Conservation (phyloP, 2,113 vertebrate genomes). For the Ciconia boyciana region DNA sequence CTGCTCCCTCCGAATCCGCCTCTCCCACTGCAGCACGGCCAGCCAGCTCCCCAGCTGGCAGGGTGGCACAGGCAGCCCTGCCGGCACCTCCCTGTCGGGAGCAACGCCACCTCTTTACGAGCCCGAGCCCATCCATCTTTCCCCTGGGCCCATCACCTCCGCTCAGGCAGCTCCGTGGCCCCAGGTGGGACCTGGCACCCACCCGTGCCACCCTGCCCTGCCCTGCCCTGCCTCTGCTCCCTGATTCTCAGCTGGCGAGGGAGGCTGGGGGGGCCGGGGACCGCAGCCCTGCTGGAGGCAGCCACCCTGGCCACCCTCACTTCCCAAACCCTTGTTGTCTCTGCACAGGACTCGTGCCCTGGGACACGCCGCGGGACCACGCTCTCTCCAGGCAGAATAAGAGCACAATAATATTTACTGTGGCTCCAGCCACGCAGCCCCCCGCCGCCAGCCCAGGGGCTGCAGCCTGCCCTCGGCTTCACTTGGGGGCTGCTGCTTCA, state of each 20-base stretch:
- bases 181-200: not conserved
- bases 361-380: fast-evolving
- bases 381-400: not conserved
- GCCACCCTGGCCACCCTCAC: fast-evolving
- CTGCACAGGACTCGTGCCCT: not conserved
- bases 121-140: not conserved
- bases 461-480: not conserved
- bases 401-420: constrained; percentile 9
- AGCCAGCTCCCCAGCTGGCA: not conserved
- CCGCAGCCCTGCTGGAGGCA: not conserved
- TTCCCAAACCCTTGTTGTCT: not conserved
- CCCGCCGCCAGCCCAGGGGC: not conserved
- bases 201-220: not conserved
- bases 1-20: not conserved
- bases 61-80: not conserved
- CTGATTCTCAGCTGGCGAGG: not conserved
- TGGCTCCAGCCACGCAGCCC: not conserved
- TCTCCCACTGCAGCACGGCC: not conserved
- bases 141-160: not conserved
- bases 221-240: not conserved
- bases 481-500: not conserved
- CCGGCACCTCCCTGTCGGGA: not conserved
- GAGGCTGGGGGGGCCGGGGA: too few relatives aligned
- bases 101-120: not conserved
- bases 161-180: not conserved